These are phyloP conservation scores for Venustaconcha ellipsiformis DNA, from an alignment of 1,140 invertebrate species.

Conservation along the genomic window DNA sequence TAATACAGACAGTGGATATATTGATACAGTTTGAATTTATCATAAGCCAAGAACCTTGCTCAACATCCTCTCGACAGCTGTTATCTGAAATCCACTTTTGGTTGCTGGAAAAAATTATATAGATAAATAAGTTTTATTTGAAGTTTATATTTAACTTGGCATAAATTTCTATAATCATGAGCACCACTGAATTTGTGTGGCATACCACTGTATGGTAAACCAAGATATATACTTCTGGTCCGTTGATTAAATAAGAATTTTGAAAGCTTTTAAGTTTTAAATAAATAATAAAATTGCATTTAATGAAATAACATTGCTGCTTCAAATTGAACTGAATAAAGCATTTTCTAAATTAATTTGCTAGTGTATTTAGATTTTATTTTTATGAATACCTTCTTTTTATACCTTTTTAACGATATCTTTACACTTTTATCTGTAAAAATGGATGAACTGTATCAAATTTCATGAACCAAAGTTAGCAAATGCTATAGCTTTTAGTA, in stretches of 20 bases:
- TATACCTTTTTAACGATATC: too few relatives aligned
- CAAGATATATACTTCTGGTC: neutral
- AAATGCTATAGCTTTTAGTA: too few relatives aligned
- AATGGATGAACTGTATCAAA: too few relatives aligned
- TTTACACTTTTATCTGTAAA: too few relatives aligned
- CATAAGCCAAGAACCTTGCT: slow-evolving; percentile 11
- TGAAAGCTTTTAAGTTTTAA: neutral
- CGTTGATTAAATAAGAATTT: too few relatives aligned
- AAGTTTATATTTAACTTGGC: neutral
- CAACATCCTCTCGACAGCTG: slow-evolving; percentile 45
- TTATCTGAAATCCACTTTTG: slow-evolving; percentile 48
- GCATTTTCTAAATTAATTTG: too few relatives aligned
- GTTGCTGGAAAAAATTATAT: slow-evolving; percentile 38
- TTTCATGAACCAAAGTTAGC: too few relatives aligned
- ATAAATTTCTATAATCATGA: neutral
- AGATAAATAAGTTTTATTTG: neutral
- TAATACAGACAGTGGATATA: too few relatives aligned
- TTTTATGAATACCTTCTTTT: too few relatives aligned
- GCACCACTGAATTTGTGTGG: neutral
- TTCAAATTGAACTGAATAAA: too few relatives aligned
- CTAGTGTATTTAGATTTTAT: too few relatives aligned
- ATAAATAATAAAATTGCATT: neutral
- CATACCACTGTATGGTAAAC: neutral
- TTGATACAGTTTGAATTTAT: too few relatives aligned
- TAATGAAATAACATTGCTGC: neutral